phyloP scores from a whole-genome alignment of 1,140 invertebrate species.

The Dreissena rostriformis region DNA sequence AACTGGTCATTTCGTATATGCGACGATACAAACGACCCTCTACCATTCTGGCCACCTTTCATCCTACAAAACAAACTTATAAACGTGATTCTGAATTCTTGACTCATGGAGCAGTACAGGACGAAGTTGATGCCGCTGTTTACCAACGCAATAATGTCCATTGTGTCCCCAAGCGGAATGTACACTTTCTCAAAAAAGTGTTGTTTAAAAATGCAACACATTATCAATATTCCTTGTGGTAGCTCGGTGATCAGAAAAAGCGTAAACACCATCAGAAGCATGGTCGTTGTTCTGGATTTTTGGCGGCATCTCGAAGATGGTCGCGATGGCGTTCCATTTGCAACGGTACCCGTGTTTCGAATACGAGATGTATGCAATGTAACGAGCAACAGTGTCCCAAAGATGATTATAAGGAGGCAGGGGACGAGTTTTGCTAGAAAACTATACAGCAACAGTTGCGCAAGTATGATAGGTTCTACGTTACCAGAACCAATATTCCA shows the following conservation, averaged over 20 bases:
- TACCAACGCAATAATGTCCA: conserved; percentile 94
- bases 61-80: conserved; percentile 84
- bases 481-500: conserved; percentile 59
- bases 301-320: conserved; percentile 68
- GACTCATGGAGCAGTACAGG: conserved; percentile 96
- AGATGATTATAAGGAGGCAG: conserved; percentile 81
- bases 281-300: conserved; percentile 94
- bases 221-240: conserved; percentile 84
- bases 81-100: conserved; percentile 94
- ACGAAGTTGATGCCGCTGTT: conserved; percentile 97
- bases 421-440: conserved; percentile 79
- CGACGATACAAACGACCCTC: neutral
- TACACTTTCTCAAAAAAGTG: conserved; percentile 77
- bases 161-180: conserved; percentile 89
- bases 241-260: conserved; percentile 94
- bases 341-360: conserved; percentile 62
- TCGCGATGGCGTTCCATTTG: conserved; percentile 22
- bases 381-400: conserved; percentile 79
- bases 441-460: conserved; percentile 76
- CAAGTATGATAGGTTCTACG: conserved; percentile 60
- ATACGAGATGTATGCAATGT: conserved; percentile 74
- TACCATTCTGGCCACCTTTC: neutral
- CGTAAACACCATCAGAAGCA: conserved; percentile 93
- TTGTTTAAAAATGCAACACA: conserved; percentile 72
- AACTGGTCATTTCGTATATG: neutral